Conservation (phyloP, 2,113 vertebrate genomes). For the Orthonyx spaldingii region DNA sequence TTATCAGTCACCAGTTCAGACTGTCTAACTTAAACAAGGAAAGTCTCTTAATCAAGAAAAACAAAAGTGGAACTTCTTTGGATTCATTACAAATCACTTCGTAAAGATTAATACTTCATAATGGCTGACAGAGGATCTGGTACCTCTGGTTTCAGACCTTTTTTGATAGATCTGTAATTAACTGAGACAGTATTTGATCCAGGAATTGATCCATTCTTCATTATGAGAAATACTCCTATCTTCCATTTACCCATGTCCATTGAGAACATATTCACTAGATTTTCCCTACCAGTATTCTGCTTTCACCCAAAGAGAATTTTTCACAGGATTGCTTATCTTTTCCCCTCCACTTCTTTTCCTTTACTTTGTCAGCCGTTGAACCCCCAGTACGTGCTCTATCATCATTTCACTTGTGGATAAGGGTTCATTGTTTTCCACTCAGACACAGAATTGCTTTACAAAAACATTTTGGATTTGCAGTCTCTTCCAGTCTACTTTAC, state of each 20-base stretch:
- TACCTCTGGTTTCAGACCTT: background rate
- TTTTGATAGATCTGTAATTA: background rate
- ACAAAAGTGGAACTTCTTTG: background rate
- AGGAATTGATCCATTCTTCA: background rate
- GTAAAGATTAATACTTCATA: background rate
- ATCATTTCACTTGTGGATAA: background rate
- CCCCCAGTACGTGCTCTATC: background rate
- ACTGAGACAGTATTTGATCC: background rate
- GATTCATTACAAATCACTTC: background rate
- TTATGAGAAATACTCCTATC: background rate
- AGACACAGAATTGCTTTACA: background rate
- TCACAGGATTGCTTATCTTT: background rate
- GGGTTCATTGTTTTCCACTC: slow-evolving; percentile 14
- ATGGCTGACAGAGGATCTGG: background rate
- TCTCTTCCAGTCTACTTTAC: background rate
- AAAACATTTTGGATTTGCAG: slow-evolving; percentile 8
- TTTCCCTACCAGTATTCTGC: background rate
- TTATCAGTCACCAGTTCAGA: background rate
- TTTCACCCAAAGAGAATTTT: background rate
- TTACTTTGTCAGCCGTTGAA: background rate
- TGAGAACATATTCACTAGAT: background rate
- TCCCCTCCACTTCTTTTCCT: background rate
- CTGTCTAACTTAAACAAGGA: background rate
- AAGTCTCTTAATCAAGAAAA: background rate
- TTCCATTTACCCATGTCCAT: background rate